phyloP scores from a whole-genome alignment of 2,797 vertebrate genomes.

The Diplodus puntazzo region DNA sequence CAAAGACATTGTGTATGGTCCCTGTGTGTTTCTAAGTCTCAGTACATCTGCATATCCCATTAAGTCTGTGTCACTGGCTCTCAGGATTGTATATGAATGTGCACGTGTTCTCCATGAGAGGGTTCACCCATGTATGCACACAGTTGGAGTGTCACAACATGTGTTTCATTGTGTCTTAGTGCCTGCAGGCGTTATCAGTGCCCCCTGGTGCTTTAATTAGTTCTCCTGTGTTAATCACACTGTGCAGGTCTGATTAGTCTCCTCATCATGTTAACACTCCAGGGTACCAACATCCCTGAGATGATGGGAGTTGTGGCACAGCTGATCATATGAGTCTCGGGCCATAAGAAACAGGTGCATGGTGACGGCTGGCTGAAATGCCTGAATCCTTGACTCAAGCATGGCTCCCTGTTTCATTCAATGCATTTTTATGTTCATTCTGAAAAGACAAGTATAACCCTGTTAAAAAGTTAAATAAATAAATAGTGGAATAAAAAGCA shows the following conservation, averaged over 20 bases:
- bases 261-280: slow-evolving; percentile 47
- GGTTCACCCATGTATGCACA: slow-evolving; percentile 19
- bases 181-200: slow-evolving; percentile 23
- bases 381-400: background rate
- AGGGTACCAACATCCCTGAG: slow-evolving; percentile 20
- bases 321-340: slow-evolving; percentile 25
- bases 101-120: slow-evolving; percentile 17
- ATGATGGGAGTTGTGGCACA: slow-evolving; percentile 9
- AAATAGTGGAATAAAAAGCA: no score
- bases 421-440: slow-evolving; percentile 8
- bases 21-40: slow-evolving; percentile 13
- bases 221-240: slow-evolving; percentile 43
- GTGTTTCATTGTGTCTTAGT: slow-evolving; percentile 20
- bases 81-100: slow-evolving; percentile 18
- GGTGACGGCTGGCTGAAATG: background rate
- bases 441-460: background rate
- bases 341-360: slow-evolving; percentile 1
- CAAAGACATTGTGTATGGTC: background rate
- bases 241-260: slow-evolving; percentile 44
- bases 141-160: slow-evolving; percentile 17
- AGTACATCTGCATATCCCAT: slow-evolving; percentile 30
- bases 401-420: background rate
- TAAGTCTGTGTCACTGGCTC: slow-evolving; percentile 28
- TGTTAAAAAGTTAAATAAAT: no score
- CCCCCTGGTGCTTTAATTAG: slow-evolving; percentile 47